Evolutionary conservation across 1,140 invertebrate species (phyloP), one percentile per base, ranked within the genome.

Genomic region (Panulirus ornatus): DNA sequence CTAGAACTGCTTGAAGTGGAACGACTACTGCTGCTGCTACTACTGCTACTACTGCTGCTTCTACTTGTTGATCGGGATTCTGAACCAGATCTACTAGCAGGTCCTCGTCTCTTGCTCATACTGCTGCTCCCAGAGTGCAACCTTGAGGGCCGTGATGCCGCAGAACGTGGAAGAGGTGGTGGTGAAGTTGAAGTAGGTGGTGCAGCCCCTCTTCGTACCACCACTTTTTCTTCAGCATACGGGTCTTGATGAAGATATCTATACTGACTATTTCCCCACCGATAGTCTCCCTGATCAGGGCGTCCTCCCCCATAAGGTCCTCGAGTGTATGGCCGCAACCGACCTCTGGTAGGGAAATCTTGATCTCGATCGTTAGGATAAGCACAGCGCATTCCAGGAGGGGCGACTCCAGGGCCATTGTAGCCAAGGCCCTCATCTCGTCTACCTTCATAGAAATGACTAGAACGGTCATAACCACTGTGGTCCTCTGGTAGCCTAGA

Each of bases 401-500:
- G 93, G 40, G 93, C 92, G 14, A 93, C 93, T n/a, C 86, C 42
- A 16, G 79, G 86, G 27, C 91, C 88, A 75, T 92, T 92, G 78
- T 92, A 92, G 11, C 84, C 81, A 30, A 86, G 85, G 30, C 84
- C 84, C 66, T 92, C 91, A 63, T 90, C 88, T 54, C 88, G 84
- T 44, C 93, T 90, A 76, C 91, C 92, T 73, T 93, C 95, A 94
- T 94, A 94, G 92, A 94, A 94, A 93, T 94, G 94, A 94, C 94
- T 94, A 94, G 94, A 94, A 91, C 94, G 93, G 75, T 94, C 94
- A 92, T 94, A 94, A 89, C 93, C 93, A 88, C 91, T 90, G 89
- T 93, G 93, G 75, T 94, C 94, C 78, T 94, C 93, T 66, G 92
- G 51, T 30, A 93, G 92, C 92, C 94, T 94, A 93, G 90, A 93